Base-by-base conservation (phyloP, 2,797 vertebrate species). In the Etheostoma perlongum region DNA sequence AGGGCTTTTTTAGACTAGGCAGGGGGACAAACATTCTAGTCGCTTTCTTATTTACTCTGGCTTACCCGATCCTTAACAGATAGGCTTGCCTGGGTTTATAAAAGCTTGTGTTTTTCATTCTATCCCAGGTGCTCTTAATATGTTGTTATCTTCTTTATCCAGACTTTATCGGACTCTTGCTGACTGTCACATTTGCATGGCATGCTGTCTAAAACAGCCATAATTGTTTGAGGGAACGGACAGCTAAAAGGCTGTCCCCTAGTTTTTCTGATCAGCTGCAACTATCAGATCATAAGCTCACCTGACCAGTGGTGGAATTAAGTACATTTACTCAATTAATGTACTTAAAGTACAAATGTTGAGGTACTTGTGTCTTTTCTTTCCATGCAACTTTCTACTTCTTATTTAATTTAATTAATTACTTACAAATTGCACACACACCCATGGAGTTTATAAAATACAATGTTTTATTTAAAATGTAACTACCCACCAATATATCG, bases 101-200 rank as follows among this genome's bases (percentile, higher is more conserved):
- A 74, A 68, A 49, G 47, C 71, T 36, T 65, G 23, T 67, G 70
- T 64, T 84, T 73, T 75, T 36, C 64, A 23, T 68, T 68, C 49
- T 30, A 69, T 58, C 11, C 57, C 46, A 40, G 55, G 25, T 66
- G 11, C 23, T 68, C 25, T 33, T 74, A 58, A 57, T 67, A 36
- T 67, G 33, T 54, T 61, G 74, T 69, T 73, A 69, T 81, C 47
- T 40, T 57, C 40, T 60, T 67, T 63, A 72, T 67, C 18, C 60
- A 44, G 30, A 42, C 58, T 44, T 14, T 13, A 44, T 44, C 69
- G 64, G 65, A 78, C 58, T 77, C 30, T 57, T 36, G 54, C 65
- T 82, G 69, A 67, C 58, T 79, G 53, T 72, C 47, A 69, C 52
- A 55, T 78, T 71, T 86, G 62, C 19, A 70, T 58, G 40, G 23